Conservation (phyloP, 2,113 vertebrate species). For the Rhinopithecus roxellana region DNA sequence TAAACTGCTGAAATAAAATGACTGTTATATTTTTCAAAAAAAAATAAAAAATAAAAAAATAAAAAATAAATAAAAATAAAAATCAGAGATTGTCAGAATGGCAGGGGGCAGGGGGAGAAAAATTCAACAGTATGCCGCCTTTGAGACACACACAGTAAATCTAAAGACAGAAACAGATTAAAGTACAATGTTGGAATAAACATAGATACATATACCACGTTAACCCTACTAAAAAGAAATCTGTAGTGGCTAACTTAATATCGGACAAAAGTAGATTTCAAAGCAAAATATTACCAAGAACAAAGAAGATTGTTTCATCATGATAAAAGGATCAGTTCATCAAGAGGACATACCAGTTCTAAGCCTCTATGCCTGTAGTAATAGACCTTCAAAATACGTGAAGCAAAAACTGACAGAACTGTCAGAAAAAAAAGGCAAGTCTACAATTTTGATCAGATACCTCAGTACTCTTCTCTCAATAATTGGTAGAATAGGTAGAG, state of each 20-base stretch:
- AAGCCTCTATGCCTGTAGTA: neutral
- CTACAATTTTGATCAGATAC: neutral
- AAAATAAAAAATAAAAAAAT: too few species aligned
- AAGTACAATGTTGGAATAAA: neutral
- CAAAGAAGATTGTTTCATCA: neutral
- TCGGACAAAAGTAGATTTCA: neutral
- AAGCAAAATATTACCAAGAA: neutral
- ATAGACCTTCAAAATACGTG: neutral
- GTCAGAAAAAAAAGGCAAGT: neutral
- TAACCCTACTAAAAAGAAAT: neutral
- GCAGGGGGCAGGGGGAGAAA: neutral
- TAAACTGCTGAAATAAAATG: slow-evolving; percentile 33
- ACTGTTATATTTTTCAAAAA: neutral
- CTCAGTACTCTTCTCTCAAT: neutral
- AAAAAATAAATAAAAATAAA: too few species aligned
- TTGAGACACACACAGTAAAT: neutral
- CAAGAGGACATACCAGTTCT: neutral
- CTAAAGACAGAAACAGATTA: neutral
- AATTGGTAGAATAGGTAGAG: neutral
- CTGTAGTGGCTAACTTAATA: neutral
- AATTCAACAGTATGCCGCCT: neutral
- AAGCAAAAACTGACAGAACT: neutral
- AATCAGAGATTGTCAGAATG: neutral
- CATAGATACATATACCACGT: neutral
- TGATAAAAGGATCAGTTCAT: neutral